Base-by-base conservation (phyloP, 2,113 vertebrate genomes). In the Ancistrus triradiatus region DNA sequence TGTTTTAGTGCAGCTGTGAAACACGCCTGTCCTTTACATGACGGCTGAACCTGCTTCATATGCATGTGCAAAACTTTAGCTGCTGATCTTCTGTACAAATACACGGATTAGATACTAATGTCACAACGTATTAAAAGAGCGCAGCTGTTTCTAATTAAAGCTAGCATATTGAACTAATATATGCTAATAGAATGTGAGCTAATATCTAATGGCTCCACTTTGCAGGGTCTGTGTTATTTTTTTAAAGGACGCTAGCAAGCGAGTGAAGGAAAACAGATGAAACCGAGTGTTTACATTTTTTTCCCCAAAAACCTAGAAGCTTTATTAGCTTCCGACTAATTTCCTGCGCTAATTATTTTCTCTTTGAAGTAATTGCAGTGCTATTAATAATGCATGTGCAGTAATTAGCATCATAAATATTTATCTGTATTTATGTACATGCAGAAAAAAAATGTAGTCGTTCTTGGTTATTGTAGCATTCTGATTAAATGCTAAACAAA, bases 341-440 rank as follows among this genome's bases (percentile, higher is more conserved):
- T 87, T 85, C 75, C 80, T 75, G 48, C 74, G 74, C 79, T 85
- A 86, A 84, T 85, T 78, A 87, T 75, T 82, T 78, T 59, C 73
- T 83, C 79, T 84, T 81, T 81, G 76, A 85, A 84, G 78, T 75
- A 82, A 80, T 81, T 85, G 85, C 76, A 59, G 70, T 67, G 65
- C 74, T 85, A 87, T 87, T 86, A 86, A 87, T 85, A 86, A 87
- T 87, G 83, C 77, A 87, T 78, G 79, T 63, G 74, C 73, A 81
- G 78, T 83, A 87, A 86, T 87, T 81, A 85, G 66, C 70, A 66
- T 75, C 77, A 84, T 86, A 78, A 78, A 86, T 85, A 87, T 88
- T 85, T 77, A 87, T 86, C n/a, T n/a, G n/a, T n/a, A n/a, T n/a
- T n/a, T n/a, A n/a, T n/a, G n/a, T n/a, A n/a, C n/a, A n/a, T n/a